A percentile compares a stretch with the other conserved stretches of the same genome.
phyloP scores from a whole-genome alignment of 2,113 vertebrate genomes.

The Engystomops pustulosus region DNA sequence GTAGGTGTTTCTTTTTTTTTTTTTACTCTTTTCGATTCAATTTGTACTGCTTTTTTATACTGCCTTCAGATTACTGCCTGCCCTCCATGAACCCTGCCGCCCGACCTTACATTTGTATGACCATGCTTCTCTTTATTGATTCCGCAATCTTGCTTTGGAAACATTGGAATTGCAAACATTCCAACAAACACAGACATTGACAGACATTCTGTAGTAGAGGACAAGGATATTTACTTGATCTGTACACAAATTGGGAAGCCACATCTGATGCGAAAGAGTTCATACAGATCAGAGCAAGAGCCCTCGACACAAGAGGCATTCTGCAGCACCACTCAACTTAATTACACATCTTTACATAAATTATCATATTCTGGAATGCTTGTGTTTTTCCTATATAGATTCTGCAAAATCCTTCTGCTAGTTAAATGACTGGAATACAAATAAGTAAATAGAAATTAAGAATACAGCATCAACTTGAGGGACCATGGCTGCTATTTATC shows the following conservation, averaged over 20 bases:
- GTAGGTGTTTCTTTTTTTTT: too few species aligned
- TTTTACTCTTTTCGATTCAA: too few species aligned
- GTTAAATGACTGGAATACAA: conserved; percentile 6
- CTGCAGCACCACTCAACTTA: conserved; percentile 25
- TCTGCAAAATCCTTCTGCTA: not conserved
- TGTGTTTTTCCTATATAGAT: conserved; percentile 13
- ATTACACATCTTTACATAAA: conserved; percentile 36
- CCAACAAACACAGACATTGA: not conserved
- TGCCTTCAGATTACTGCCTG: too few species aligned
- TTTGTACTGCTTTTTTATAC: too few species aligned
- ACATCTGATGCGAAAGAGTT: conserved; percentile 16
- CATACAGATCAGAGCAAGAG: conserved; percentile 17
- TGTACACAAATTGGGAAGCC: not conserved
- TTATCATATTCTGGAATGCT: conserved; percentile 10
- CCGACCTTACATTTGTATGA: too few species aligned
- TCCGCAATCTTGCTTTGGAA: too few species aligned
- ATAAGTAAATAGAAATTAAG: not conserved
- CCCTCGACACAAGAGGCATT: conserved; percentile 24
- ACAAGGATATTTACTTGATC: conserved; percentile 4
- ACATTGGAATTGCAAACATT: too few species aligned
- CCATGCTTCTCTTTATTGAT: too few species aligned
- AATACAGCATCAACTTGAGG: not conserved
- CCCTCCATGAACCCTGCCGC: too few species aligned
- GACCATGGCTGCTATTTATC: not conserved
- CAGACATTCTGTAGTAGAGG: not conserved